Evolutionary conservation across 1,140 invertebrate species (phyloP), one percentile per base, ranked within the genome.

Genomic region (Papilio helenus): DNA sequence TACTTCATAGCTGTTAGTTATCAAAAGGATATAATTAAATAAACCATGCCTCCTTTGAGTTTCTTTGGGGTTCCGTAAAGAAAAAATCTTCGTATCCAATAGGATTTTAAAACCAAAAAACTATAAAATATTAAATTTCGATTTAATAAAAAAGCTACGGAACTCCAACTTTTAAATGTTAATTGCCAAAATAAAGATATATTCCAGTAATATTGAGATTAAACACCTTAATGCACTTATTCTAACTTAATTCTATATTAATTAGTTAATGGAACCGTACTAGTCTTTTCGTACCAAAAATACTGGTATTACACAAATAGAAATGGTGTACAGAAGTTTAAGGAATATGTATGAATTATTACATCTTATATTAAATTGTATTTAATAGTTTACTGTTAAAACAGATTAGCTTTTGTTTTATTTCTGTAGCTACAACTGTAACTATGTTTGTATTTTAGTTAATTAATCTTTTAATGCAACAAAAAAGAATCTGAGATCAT

Each of bases 271-370:
- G 76, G 76, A 77, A 77, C 76, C 51, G 55, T 77, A 77, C 76
- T 77, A 77, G 76, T 77, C 76, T 77, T 77, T 77, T 77, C 76
- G 76, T 77, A 77, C 34, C 76, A 61, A 77, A 34, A 58, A 77
- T 77, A 61, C 76, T 65, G 76, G n/a, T 42, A 44, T 23, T 77
- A 61, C 51, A 61, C n/a, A 42, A 42, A 42, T 42, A n/a, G n/a
- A n/a, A n/a, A n/a, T n/a, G n/a, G n/a, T n/a, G n/a, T n/a, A n/a
- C n/a, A n/a, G n/a, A n/a, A n/a, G n/a, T n/a, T n/a, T n/a, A n/a
- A n/a, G n/a, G n/a, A n/a, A n/a, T n/a, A n/a, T n/a, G n/a, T n/a
- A n/a, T n/a, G n/a, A n/a, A n/a, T n/a, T n/a, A n/a, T n/a, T n/a
- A n/a, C n/a, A n/a, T n/a, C n/a, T n/a, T n/a, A n/a, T n/a, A n/a